Conservation (phyloP, 2,888 invertebrate genomes). For the Colostygia pectinataria region DNA sequence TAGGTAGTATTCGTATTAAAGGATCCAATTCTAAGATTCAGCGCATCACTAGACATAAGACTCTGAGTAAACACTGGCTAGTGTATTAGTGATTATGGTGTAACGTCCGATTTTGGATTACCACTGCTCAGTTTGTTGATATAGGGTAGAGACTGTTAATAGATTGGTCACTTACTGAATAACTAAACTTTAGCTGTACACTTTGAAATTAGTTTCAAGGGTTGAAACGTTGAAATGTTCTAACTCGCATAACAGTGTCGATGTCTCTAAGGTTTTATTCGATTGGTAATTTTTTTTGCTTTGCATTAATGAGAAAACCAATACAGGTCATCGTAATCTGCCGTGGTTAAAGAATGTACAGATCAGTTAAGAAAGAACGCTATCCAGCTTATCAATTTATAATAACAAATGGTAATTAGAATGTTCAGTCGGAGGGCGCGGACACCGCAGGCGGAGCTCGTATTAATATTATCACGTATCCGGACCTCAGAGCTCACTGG, state of each 20-base stretch:
- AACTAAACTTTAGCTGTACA: slow-evolving; percentile 1
- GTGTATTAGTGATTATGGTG: slow-evolving; percentile 30
- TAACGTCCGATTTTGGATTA: slow-evolving; percentile 23
- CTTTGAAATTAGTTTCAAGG: not conserved
- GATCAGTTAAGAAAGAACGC: slow-evolving; percentile 6
- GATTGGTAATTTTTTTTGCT: not conserved
- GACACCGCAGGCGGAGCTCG: slow-evolving; percentile 50
- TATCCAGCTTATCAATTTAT: slow-evolving; percentile 29
- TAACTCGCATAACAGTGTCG: no score
- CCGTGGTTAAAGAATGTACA: not conserved
- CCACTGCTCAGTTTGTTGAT: slow-evolving; percentile 18
- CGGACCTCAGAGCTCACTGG: slow-evolving; percentile 71
- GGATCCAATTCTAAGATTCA: not conserved
- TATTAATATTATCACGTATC: slow-evolving; percentile 83
- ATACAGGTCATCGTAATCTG: no score
- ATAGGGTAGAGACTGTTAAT: slow-evolving; percentile 7
- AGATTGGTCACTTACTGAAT: slow-evolving; percentile 15
- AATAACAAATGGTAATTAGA: slow-evolving; percentile 36
- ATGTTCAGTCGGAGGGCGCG: slow-evolving; percentile 31
- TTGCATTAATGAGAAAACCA: no score
- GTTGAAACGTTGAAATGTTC: not conserved
- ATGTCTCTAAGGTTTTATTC: not conserved
- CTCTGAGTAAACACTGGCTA: slow-evolving; percentile 21
- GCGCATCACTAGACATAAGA: slow-evolving; percentile 7
- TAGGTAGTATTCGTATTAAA: no score